A percentile compares a stretch with the other conserved stretches of the same genome.
Evolutionary conservation across 2,113 vertebrate species (phyloP).

Genomic region (Malaclemys terrapin): DNA sequence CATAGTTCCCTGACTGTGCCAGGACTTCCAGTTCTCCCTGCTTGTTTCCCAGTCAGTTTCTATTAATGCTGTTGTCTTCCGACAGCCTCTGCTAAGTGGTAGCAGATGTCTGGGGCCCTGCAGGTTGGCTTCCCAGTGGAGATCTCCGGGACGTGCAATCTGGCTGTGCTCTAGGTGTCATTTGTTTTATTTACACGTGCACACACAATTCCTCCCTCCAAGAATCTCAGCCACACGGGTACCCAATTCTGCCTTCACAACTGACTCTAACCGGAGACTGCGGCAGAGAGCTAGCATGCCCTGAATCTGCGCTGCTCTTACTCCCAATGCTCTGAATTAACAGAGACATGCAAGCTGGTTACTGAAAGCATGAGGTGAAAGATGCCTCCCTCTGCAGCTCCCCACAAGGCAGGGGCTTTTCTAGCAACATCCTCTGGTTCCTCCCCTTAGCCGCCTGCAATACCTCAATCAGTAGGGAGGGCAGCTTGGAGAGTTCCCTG

Average conservation of each 20-base stretch:
- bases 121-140: not conserved
- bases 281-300: not conserved
- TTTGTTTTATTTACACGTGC: not conserved
- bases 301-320: not conserved
- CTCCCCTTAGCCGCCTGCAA: accelerated
- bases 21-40: no score
- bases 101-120: not conserved
- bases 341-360: not conserved
- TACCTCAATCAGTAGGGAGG: not conserved
- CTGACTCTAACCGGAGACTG: not conserved
- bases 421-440: not conserved
- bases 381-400: not conserved
- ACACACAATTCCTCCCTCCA: not conserved
- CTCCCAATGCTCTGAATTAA: not conserved
- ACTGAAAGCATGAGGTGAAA: not conserved
- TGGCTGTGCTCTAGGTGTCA: not conserved
- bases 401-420: not conserved
- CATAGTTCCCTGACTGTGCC: no score
- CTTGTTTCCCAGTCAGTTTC: not conserved
- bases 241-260: not conserved
- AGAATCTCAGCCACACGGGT: not conserved
- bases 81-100: not conserved
- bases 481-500: not conserved
- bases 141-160: not conserved
- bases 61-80: not conserved